These are phyloP conservation scores for Branchinecta lindahli DNA, from an alignment of 1,140 invertebrate genomes.

Conservation along the genomic window DNA sequence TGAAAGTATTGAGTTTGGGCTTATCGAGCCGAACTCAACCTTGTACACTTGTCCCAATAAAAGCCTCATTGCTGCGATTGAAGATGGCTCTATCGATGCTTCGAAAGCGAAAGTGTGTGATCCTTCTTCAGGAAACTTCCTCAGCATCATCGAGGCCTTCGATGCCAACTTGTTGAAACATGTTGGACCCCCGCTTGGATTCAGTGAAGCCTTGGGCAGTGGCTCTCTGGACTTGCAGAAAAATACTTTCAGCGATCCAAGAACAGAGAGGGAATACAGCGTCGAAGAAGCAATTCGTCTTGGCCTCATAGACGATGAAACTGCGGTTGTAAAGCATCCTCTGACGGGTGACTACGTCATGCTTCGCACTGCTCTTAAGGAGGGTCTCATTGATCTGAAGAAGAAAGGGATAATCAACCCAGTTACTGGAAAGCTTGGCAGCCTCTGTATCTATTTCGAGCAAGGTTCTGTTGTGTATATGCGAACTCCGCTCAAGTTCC, in stretches of 20 bases:
- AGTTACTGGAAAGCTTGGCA: conserved; percentile 43
- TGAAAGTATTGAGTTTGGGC: conserved; percentile 49
- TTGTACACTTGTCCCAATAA: conserved; percentile 54
- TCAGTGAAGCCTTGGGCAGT: conserved; percentile 39
- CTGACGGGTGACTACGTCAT: conserved; percentile 52
- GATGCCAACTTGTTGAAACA: conserved; percentile 54
- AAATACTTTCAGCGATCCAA: conserved; percentile 34
- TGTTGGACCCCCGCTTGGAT: conserved; percentile 49
- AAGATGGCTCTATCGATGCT: conserved; percentile 60
- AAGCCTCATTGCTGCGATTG: conserved; percentile 52
- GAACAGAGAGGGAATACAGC: conserved; percentile 44
- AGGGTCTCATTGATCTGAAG: conserved; percentile 50
- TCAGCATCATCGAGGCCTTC: conserved; percentile 50
- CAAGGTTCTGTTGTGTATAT: conserved; percentile 51
- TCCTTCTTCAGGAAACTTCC: conserved; percentile 51
- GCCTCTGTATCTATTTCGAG: conserved; percentile 53
- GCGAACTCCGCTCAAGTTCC: conserved; percentile 53
- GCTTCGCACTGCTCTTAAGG: conserved; percentile 49
- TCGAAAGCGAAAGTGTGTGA: conserved; percentile 57
- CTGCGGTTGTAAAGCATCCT: conserved; percentile 59
- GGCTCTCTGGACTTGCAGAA: conserved; percentile 32
- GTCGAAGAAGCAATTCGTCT: conserved; percentile 60
- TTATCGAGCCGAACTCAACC: conserved; percentile 59
- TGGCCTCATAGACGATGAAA: conserved; percentile 56
- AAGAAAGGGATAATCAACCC: conserved; percentile 49